Percentiles rank a stretch among this genome's conserved stretches.
Evolutionary conservation across 2,113 vertebrate genomes (phyloP).

Genomic region (Aramus guarauna): DNA sequence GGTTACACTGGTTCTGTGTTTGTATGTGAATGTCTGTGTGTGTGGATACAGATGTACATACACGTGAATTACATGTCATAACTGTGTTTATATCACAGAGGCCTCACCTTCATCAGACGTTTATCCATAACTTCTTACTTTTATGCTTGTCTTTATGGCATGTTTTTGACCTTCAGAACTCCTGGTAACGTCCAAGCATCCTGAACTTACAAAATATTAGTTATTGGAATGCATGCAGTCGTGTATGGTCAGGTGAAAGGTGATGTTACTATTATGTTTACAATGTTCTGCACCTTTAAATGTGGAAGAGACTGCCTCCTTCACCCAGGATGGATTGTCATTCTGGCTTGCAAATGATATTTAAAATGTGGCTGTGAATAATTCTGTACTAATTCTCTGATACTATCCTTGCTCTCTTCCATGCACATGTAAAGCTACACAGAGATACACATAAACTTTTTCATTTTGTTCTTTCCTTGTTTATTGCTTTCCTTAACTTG

Average conservation of each 20-base stretch:
- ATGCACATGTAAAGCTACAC: fast-evolving
- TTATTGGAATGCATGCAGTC: background rate
- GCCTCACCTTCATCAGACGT: background rate
- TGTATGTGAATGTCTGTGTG: background rate
- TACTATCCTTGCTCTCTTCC: background rate
- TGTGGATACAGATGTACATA: background rate
- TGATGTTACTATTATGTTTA: background rate
- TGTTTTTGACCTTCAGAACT: background rate
- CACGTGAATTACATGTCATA: background rate
- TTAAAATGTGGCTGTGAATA: background rate
- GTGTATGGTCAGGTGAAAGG: background rate
- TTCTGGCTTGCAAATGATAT: background rate
- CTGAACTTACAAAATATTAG: background rate
- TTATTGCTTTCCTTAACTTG: background rate
- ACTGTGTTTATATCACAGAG: background rate
- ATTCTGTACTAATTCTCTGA: background rate
- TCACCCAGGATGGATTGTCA: background rate
- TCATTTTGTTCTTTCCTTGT: background rate
- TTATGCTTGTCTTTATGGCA: background rate
- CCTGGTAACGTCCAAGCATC: background rate
- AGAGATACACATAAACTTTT: background rate
- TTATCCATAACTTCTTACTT: background rate
- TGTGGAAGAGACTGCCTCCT: background rate
- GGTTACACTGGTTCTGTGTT: background rate
- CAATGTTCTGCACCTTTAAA: background rate